These are phyloP conservation scores for Aphyosemion australe DNA, from an alignment of 2,113 vertebrate species.

Conservation along the genomic window DNA sequence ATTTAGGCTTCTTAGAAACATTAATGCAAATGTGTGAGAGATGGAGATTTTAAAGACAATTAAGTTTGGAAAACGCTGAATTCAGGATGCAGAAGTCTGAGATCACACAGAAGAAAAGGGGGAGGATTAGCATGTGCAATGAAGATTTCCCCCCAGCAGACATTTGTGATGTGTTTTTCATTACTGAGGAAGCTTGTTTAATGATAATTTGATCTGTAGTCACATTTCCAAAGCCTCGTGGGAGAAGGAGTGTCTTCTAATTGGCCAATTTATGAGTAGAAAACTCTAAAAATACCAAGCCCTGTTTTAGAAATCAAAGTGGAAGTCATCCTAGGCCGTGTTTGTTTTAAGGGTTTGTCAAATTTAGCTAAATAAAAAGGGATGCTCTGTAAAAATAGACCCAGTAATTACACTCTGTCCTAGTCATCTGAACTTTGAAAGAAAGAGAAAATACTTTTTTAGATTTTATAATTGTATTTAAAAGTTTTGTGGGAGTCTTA, in stretches of 20 bases:
- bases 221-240: conserved; percentile 39
- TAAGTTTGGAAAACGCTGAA: conserved; percentile 5
- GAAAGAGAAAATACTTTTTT: conserved; percentile 5
- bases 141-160: conserved; percentile 49
- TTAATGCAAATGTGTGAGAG: background rate
- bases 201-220: conserved; percentile 59
- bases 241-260: conserved; percentile 45
- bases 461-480: background rate
- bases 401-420: conserved; percentile 15
- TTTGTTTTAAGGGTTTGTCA: conserved; percentile 24
- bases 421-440: conserved; percentile 23
- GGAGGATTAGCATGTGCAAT: conserved; percentile 38
- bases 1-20: background rate
- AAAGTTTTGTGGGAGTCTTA: background rate
- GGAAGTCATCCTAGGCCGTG: conserved; percentile 14
- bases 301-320: conserved; percentile 36
- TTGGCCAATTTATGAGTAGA: conserved; percentile 44
- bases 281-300: conserved; percentile 48
- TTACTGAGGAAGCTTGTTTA: conserved; percentile 49
- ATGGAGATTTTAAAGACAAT: conserved; percentile 12
- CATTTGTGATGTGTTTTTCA: conserved; percentile 58
- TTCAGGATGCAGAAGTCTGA: conserved; percentile 36
- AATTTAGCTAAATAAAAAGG: conserved; percentile 41
- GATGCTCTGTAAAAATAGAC: conserved; percentile 43
- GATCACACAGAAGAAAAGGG: conserved; percentile 25